Base-by-base conservation (phyloP, 2,113 vertebrate species). In the Hypocryptadius cinnamomeus region DNA sequence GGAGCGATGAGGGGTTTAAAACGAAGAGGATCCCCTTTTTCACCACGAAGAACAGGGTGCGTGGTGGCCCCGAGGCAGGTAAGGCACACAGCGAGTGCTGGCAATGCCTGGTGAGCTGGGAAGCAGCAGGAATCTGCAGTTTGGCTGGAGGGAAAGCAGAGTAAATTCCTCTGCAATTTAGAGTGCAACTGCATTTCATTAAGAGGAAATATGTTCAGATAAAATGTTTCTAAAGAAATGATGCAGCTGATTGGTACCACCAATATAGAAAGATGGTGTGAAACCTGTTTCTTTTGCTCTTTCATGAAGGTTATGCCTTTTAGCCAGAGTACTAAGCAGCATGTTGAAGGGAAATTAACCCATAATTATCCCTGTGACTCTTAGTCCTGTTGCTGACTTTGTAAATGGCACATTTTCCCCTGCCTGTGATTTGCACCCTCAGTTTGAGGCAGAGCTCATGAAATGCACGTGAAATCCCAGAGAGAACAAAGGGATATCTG, bases 31-130 rank as follows among this genome's bases (percentile, higher is more conserved):
- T 99, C 87, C 97, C 98, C 45, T 99, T 99, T 91, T 98, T 99
- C 83, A 98, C 98, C 42, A 99, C 98, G 7, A 98, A 98, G 97
- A 98, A 87, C 94, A 98, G 98, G 89, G 96, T 90, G 57, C 97
- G 97, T 35, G 96, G 98, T n/a, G 98, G 98, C 79, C 97, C 98
- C 0, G 99, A 99, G 71, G 65, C 98, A 98, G 99, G 99, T 99
- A 97, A 68, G 72, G 73, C 48, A 37, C 60, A n/a, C 0, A 3
- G 51, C 2, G 1, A 35, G 54, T 12, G 17, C 60, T 70, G 64
- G 31, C n/a, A 59, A 15, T 13, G 14, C 20, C 56, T 42, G 23
- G 33, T n/a, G 79, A 69, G 48, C 73, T 79, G 50, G 40, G 60
- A 28, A 80, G 61, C 57, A 76, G 37, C 70, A 82, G 68, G 59